phyloP scores from a whole-genome alignment of 2,113 vertebrate species.

The Montifringilla adamsi region DNA sequence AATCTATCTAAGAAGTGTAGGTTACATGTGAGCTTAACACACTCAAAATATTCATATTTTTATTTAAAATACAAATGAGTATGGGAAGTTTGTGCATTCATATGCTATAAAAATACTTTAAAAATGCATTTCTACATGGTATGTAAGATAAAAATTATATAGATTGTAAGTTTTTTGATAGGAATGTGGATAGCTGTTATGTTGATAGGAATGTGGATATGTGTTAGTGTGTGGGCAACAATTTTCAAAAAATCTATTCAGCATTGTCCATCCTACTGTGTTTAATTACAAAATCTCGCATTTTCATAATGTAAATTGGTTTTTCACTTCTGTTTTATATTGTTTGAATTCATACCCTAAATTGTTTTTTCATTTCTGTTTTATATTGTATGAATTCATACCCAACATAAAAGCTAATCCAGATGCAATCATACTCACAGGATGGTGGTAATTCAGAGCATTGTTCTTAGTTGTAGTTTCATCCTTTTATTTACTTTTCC shows the following conservation, averaged over 20 bases:
- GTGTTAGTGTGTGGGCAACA: neutral
- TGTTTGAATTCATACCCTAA: too few species aligned
- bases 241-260: neutral
- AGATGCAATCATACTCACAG: neutral
- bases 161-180: neutral
- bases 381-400: neutral
- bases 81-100: neutral
- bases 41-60: neutral
- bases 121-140: neutral
- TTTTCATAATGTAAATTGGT: neutral
- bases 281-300: neutral
- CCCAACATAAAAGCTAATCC: neutral
- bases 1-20: neutral
- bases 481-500: neutral
- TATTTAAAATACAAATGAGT: neutral
- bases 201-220: neutral
- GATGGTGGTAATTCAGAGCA: neutral
- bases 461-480: neutral
- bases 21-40: neutral
- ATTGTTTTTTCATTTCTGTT: neutral
- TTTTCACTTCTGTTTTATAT: too few species aligned
- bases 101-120: neutral
- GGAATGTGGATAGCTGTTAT: neutral
- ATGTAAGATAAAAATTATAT: neutral
- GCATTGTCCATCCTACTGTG: neutral